Evolutionary conservation across 2,113 vertebrate species (phyloP).

Genomic region (Bolborhynchus lineola): DNA sequence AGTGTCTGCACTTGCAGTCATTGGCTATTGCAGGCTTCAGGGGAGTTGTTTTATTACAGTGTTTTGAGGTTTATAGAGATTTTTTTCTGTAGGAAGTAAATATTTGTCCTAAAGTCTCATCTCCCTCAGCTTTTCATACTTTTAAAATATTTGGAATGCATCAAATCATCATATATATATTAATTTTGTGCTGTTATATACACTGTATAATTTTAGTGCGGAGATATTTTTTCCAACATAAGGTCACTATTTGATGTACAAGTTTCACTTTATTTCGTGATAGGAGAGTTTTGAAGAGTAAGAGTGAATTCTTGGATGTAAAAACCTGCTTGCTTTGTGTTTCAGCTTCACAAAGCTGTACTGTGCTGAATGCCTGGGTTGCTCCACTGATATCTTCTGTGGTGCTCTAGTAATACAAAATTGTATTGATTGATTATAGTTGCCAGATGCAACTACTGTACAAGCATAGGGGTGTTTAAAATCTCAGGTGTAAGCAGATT

Average conservation of each 20-base stretch:
- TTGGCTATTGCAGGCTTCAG: background rate
- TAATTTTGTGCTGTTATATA: background rate
- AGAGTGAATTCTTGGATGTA: background rate
- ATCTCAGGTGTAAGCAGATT: slow-evolving; percentile 49
- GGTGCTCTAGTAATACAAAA: background rate
- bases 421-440: slow-evolving; percentile 16
- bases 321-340: background rate
- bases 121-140: background rate
- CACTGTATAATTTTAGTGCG: background rate
- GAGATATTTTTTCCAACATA: background rate
- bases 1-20: background rate
- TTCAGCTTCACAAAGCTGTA: background rate
- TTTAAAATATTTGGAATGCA: background rate
- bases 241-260: background rate
- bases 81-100: background rate
- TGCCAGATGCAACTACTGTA: background rate
- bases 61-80: background rate
- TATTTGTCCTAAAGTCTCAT: background rate
- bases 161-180: background rate
- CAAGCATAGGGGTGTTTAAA: background rate
- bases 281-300: background rate
- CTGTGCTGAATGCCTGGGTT: background rate
- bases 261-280: background rate
- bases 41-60: background rate
- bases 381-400: background rate